Evolutionary conservation across 2,888 invertebrate genomes (phyloP).

Genomic region (Sabatieria punctata): DNA sequence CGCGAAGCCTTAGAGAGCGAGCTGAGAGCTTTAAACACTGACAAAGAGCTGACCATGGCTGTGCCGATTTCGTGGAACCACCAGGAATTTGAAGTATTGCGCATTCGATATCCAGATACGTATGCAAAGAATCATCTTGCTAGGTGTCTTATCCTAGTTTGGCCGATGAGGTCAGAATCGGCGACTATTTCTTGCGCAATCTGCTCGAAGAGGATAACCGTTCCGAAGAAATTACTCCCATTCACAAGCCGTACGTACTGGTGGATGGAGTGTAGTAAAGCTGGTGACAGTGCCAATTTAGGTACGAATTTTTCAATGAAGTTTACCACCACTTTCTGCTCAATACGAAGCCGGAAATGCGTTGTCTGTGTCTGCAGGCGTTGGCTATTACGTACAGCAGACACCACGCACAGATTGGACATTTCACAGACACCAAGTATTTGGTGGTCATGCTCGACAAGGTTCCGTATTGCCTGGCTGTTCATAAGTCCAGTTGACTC

Average conservation of each 20-base stretch:
- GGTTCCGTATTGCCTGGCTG: constrained; percentile 40
- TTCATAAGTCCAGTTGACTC: background rate
- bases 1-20: constrained; percentile 79
- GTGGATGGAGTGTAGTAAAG: too few relatives aligned
- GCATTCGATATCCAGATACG: too few relatives aligned
- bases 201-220: constrained; percentile 63
- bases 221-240: constrained; percentile 41
- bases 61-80: constrained; percentile 87
- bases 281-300: too few relatives aligned
- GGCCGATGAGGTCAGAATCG: constrained; percentile 89
- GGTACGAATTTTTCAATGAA: constrained; percentile 95
- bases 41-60: constrained; percentile 54
- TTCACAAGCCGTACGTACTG: constrained; percentile 37
- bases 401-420: constrained; percentile 86
- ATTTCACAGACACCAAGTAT: constrained; percentile 87
- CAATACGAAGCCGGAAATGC: constrained; percentile 74
- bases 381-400: constrained; percentile 94
- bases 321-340: constrained; percentile 91
- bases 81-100: constrained; percentile 74
- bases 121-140: background rate
- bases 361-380: constrained; percentile 90
- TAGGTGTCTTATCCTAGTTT: constrained; percentile 71
- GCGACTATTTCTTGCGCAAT: constrained; percentile 87
- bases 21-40: constrained; percentile 66
- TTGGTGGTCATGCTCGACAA: constrained; percentile 85